These are phyloP conservation scores for Nothobranchius furzeri DNA, from an alignment of 2,113 vertebrate species.

Conservation along the genomic window DNA sequence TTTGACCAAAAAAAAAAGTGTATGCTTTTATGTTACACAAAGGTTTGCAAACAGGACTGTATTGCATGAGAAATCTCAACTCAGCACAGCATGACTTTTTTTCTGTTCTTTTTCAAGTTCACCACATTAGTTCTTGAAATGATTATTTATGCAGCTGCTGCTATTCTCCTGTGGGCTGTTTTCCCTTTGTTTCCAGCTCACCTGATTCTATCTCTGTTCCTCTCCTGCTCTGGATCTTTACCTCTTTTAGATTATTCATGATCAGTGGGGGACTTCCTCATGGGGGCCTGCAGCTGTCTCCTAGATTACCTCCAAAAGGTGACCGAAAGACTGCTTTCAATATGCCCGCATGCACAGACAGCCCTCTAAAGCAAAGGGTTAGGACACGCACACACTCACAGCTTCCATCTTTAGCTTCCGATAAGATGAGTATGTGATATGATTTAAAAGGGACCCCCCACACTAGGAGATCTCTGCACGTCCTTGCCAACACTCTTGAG, in stretches of 20 bases:
- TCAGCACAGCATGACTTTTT: no score
- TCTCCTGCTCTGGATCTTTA: slow-evolving; percentile 6
- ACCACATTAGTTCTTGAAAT: neutral
- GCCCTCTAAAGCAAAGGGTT: slow-evolving; percentile 32
- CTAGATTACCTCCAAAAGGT: slow-evolving; percentile 48
- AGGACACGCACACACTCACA: slow-evolving; percentile 30
- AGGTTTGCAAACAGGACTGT: no score
- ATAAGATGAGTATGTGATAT: slow-evolving; percentile 55
- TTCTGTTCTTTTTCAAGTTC: no score
- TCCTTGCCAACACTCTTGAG: slow-evolving; percentile 10
- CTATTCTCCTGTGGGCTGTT: neutral
- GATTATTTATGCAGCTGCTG: neutral
- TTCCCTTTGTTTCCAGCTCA: neutral
- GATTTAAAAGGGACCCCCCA: slow-evolving; percentile 41
- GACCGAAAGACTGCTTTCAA: slow-evolving; percentile 34
- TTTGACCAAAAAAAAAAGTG: no score
- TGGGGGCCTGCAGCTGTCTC: slow-evolving; percentile 61
- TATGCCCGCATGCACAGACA: slow-evolving; percentile 37
- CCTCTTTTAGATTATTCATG: slow-evolving; percentile 6
- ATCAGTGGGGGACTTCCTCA: slow-evolving; percentile 38
- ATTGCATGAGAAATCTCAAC: no score
- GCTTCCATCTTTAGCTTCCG: slow-evolving; percentile 38
- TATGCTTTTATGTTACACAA: no score
- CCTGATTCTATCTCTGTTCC: slow-evolving; percentile 25
- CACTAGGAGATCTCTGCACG: slow-evolving; percentile 11